phyloP scores from a whole-genome alignment of 2,113 vertebrate species.

The Saimiri boliviensis region DNA sequence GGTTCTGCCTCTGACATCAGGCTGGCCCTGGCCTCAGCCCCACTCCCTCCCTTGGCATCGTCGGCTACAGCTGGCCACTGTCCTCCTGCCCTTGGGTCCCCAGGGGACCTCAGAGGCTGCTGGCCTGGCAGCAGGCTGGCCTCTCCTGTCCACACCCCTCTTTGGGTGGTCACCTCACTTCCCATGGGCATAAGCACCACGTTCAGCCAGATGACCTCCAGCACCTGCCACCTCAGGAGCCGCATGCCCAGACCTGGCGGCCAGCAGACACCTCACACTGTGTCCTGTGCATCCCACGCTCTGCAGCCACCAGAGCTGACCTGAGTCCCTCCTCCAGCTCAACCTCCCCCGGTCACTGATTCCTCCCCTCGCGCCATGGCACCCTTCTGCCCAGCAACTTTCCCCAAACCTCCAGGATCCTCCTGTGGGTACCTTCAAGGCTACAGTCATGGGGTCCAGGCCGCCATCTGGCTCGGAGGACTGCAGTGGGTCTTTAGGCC shows the following conservation, averaged over 20 bases:
- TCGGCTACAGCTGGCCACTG: too few relatives aligned
- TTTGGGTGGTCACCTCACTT: neutral
- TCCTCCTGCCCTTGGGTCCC: neutral
- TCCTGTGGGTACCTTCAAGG: neutral
- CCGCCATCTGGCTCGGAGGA: neutral
- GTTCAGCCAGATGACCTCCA: neutral
- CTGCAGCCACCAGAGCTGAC: too few relatives aligned
- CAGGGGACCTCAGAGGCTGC: neutral
- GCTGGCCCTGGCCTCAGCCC: neutral
- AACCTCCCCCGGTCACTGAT: rapidly evolving
- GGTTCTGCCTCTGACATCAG: too few relatives aligned
- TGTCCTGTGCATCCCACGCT: neutral
- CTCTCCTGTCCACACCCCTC: neutral
- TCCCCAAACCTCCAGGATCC: neutral
- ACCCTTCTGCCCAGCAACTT: rapidly evolving
- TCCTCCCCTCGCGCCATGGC: rapidly evolving
- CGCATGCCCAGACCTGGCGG: rapidly evolving
- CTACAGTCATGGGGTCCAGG: neutral
- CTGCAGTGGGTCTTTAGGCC: too few relatives aligned
- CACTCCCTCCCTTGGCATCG: rapidly evolving
- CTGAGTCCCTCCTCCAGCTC: neutral
- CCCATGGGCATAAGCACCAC: neutral
- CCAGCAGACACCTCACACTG: neutral
- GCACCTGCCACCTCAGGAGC: neutral
- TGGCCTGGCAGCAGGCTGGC: neutral